A percentile compares a stretch with the other conserved stretches of the same genome.
These are phyloP conservation scores for Ptiloglossa arizonensis DNA, from an alignment of 1,140 invertebrate species.

Conservation along the genomic window DNA sequence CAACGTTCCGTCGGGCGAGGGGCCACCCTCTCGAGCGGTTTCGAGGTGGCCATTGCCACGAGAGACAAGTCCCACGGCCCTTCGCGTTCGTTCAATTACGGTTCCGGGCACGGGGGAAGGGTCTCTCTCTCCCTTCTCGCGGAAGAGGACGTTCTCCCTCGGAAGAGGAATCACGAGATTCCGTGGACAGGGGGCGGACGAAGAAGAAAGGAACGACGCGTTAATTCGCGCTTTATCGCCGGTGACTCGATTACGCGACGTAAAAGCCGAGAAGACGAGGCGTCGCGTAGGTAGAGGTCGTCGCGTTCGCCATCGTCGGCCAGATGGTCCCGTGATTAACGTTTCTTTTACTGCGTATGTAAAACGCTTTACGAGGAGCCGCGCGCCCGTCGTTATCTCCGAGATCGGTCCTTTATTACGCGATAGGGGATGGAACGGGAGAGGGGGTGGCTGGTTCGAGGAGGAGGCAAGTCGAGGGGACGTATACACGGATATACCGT, in stretches of 20 bases:
- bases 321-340: constrained; percentile 66
- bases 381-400: constrained; percentile 58
- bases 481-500: constrained; percentile 50
- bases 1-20: too few species aligned
- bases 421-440: constrained; percentile 22
- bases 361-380: constrained; percentile 61
- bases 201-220: constrained; percentile 4
- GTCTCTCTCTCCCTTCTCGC: too few species aligned
- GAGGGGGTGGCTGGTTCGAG: background rate
- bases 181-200: background rate
- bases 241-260: constrained; percentile 46
- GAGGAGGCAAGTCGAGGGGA: constrained; percentile 44
- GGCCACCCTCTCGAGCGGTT: too few species aligned
- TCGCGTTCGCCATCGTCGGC: constrained; percentile 11
- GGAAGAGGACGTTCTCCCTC: background rate
- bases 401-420: constrained; percentile 68
- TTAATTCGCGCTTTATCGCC: constrained; percentile 58
- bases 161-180: background rate
- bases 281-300: constrained; percentile 14
- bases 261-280: constrained; percentile 43
- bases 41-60: too few species aligned
- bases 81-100: constrained; percentile 8
- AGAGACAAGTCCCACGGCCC: too few species aligned
- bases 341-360: constrained; percentile 67
- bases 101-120: too few species aligned